Evolutionary conservation across 2,113 vertebrate species (phyloP).

Genomic region (Dasypus novemcinctus): DNA sequence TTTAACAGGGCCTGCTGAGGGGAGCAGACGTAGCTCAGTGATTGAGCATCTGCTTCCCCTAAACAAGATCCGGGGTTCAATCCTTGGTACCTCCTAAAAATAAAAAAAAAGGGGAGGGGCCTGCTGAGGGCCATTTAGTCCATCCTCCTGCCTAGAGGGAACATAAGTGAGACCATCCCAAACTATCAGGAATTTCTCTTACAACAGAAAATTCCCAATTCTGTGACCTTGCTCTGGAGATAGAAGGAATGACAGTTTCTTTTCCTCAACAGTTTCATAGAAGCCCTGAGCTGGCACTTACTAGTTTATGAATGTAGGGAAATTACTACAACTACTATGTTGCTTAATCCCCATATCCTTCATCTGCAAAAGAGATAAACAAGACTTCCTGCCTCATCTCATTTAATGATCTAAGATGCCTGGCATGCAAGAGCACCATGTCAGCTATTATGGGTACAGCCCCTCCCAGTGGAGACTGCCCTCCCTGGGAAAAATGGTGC

Average conservation of each 20-base stretch:
- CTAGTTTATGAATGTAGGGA: background rate
- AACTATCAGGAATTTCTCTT: background rate
- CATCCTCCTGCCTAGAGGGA: background rate
- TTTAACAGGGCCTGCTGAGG: background rate
- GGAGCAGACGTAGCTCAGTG: no score
- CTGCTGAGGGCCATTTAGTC: background rate
- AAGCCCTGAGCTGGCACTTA: background rate
- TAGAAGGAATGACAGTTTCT: background rate
- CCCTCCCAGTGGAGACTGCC: no score
- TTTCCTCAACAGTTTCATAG: background rate
- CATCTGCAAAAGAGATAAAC: background rate
- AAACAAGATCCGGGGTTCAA: no score
- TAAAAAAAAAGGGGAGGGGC: no score
- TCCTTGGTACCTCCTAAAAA: no score
- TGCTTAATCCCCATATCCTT: background rate
- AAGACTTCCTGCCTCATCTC: background rate
- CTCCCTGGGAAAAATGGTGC: background rate
- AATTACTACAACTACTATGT: background rate
- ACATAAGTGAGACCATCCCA: background rate
- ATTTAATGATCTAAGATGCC: background rate
- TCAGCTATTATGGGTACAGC: background rate
- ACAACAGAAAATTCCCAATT: background rate
- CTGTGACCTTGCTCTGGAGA: background rate
- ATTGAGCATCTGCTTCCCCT: no score
- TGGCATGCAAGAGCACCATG: background rate